A percentile compares a stretch with the other conserved stretches of the same genome.
Conservation (phyloP, 1,140 invertebrate genomes). For the Periplaneta americana region DNA sequence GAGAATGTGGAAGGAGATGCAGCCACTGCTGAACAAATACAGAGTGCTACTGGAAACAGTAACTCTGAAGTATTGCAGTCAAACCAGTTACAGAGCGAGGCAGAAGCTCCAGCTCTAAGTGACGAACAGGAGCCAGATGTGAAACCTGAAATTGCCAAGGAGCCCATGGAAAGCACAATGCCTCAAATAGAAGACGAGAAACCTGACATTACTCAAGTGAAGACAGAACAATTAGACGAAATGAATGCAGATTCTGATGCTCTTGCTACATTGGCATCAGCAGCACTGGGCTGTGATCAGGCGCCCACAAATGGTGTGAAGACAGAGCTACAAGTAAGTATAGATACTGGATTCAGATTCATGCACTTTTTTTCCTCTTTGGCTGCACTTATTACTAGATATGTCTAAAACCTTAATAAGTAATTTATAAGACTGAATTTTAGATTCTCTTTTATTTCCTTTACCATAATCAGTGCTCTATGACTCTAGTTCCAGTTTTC, state of each 20-base stretch:
- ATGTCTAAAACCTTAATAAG: too few species aligned
- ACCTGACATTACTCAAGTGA: slow-evolving; percentile 15
- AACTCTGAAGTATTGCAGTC: neutral
- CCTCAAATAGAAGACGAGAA: slow-evolving; percentile 6
- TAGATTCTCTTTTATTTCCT: too few species aligned
- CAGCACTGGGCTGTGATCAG: slow-evolving; percentile 51
- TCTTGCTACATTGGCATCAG: slow-evolving; percentile 66
- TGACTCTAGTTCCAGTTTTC: too few species aligned
- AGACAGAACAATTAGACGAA: neutral
- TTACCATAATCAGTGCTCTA: too few species aligned
- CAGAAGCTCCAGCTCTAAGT: neutral
- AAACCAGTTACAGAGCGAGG: neutral
- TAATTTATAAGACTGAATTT: too few species aligned
- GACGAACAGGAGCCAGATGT: neutral
- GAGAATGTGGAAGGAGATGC: neutral
- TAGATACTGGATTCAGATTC: too few species aligned
- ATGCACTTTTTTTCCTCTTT: too few species aligned
- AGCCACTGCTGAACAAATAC: neutral
- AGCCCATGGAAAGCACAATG: neutral
- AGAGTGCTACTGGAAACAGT: neutral
- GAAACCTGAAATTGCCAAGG: neutral
- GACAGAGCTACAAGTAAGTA: slow-evolving; percentile 19
- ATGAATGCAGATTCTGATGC: slow-evolving; percentile 44
- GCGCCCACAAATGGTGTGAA: slow-evolving; percentile 29
- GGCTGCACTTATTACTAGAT: too few species aligned